phyloP scores from a whole-genome alignment of 2,113 vertebrate genomes.

The Recurvirostra avosetta region DNA sequence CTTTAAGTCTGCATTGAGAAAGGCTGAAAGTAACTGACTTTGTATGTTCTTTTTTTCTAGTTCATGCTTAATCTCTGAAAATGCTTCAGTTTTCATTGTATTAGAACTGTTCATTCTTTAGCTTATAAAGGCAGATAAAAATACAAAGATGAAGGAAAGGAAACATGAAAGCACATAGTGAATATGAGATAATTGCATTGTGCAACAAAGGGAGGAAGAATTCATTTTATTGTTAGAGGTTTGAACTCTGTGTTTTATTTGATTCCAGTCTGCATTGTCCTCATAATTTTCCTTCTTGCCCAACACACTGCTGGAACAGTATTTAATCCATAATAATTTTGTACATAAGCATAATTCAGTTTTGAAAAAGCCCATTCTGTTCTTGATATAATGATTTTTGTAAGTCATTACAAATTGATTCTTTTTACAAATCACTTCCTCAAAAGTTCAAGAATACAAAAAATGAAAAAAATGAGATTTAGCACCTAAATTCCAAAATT shows the following conservation, averaged over 20 bases:
- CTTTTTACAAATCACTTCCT: neutral
- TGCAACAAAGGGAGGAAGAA: neutral
- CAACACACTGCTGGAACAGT: neutral
- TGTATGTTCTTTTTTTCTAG: neutral
- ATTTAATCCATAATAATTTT: neutral
- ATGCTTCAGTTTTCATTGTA: neutral
- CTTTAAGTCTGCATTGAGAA: slow-evolving; percentile 5
- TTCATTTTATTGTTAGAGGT: neutral
- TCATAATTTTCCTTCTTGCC: neutral
- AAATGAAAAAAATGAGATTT: neutral
- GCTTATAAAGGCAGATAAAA: neutral
- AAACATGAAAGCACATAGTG: neutral
- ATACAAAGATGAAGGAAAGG: neutral
- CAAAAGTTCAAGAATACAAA: neutral
- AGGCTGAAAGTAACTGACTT: slow-evolving; percentile 15
- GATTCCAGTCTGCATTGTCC: neutral
- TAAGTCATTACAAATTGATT: neutral
- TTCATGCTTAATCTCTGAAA: neutral
- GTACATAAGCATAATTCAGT: neutral
- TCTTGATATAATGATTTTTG: neutral
- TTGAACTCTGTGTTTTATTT: neutral
- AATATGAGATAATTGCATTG: neutral
- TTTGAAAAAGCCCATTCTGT: neutral
- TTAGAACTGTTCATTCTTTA: slow-evolving; percentile 3
- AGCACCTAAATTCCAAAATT: neutral